A percentile compares a stretch with the other conserved stretches of the same genome.
These are phyloP conservation scores for Caiman crocodilus DNA, from an alignment of 2,797 vertebrate genomes.

Conservation along the genomic window DNA sequence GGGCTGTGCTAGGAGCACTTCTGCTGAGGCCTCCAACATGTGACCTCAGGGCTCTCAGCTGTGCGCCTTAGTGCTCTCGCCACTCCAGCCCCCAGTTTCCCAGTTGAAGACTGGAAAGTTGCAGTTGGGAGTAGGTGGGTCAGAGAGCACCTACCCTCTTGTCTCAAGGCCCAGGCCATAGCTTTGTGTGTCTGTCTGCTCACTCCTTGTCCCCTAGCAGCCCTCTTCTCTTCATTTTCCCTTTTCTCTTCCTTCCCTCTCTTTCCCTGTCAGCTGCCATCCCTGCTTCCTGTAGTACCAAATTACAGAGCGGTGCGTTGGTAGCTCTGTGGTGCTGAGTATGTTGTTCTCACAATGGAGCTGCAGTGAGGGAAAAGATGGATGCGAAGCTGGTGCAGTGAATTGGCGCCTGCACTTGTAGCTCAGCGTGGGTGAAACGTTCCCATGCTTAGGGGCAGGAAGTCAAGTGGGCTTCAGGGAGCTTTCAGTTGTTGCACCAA, in stretches of 20 bases:
- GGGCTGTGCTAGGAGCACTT: no score
- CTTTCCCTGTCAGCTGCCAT: background rate
- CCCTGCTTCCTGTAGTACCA: background rate
- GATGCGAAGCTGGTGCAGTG: background rate
- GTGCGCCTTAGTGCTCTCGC: no score
- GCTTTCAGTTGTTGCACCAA: conserved; percentile 39
- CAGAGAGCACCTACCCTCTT: background rate
- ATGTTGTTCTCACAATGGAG: background rate
- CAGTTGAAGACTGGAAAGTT: background rate
- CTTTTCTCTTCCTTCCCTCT: background rate
- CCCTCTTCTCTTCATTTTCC: background rate
- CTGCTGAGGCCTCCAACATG: no score
- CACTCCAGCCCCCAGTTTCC: no score
- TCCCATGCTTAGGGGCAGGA: conserved; percentile 45
- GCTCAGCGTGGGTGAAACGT: rapidly evolving
- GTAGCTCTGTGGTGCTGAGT: background rate
- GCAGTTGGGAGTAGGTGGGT: background rate
- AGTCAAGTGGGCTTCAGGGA: conserved; percentile 52
- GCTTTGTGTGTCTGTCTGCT: background rate
- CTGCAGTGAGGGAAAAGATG: background rate
- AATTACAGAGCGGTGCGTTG: background rate
- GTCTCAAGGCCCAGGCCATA: background rate
- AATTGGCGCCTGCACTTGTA: background rate
- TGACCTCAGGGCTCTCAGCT: no score
- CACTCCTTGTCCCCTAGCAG: background rate